Conservation (phyloP, 1,140 invertebrate genomes). For the Drosophila nigrodunni region DNA sequence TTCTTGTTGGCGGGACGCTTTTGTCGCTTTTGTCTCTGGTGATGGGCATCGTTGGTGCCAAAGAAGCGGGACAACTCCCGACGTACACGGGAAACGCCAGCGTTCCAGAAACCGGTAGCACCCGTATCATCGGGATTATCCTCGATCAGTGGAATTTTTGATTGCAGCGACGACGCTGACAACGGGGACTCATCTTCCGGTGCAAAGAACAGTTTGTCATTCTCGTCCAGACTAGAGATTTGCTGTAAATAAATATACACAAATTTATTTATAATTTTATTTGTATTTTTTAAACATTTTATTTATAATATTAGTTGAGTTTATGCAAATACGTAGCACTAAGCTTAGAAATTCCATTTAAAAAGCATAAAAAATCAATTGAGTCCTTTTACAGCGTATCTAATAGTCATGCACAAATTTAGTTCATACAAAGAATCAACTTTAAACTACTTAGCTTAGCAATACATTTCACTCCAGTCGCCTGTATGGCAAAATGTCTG, state of each 20-base stretch:
- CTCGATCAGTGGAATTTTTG: constrained; percentile 33
- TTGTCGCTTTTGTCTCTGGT: constrained; percentile 11
- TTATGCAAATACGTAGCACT: no score
- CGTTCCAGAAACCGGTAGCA: constrained; percentile 25
- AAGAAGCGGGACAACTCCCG: constrained; percentile 69
- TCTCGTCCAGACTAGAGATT: constrained; percentile 55
- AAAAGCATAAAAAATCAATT: no score
- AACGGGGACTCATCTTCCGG: constrained; percentile 10
- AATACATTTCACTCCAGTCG: neutral
- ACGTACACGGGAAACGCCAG: constrained; percentile 68
- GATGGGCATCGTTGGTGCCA: constrained; percentile 42
- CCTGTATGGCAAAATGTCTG: no score
- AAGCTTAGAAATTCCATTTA: no score
- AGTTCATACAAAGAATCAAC: no score
- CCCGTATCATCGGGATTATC: constrained; percentile 9
- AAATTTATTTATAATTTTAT: neutral
- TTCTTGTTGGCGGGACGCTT: constrained; percentile 18
- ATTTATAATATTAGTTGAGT: no score
- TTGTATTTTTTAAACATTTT: neutral
- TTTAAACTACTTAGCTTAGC: no score
- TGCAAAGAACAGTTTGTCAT: constrained; percentile 56
- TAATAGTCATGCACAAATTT: no score
- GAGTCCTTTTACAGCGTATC: no score
- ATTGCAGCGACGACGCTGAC: constrained; percentile 11
- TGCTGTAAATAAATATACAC: constrained; percentile 44